Percentiles rank a stretch among this genome's conserved stretches.
phyloP scores from a whole-genome alignment of 2,113 vertebrate genomes.

The Grus americana region DNA sequence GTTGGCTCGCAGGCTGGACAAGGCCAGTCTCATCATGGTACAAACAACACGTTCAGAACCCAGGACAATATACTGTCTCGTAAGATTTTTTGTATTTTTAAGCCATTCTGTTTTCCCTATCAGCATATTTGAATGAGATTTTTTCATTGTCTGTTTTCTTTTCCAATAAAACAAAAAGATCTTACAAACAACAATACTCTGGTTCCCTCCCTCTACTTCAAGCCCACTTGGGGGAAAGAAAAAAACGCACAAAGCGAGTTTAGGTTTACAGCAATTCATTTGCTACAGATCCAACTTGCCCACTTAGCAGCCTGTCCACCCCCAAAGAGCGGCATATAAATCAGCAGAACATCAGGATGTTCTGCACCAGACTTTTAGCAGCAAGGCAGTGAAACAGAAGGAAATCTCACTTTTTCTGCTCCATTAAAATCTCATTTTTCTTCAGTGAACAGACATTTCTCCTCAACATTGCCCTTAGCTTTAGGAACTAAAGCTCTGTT shows the following conservation, averaged over 20 bases:
- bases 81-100: not conserved
- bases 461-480: not conserved
- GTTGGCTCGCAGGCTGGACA: not conserved
- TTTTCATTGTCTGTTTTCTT: not conserved
- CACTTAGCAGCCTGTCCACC: constrained; percentile 28
- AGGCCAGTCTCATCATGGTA: not conserved
- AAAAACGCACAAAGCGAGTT: not conserved
- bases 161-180: not conserved
- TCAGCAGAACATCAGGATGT: constrained; percentile 13
- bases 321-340: not conserved
- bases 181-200: not conserved
- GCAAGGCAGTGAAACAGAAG: constrained; percentile 48
- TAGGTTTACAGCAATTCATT: constrained; percentile 5
- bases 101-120: not conserved
- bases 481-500: not conserved
- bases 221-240: not conserved
- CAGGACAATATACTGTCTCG: not conserved
- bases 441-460: not conserved
- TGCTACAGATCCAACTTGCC: constrained; percentile 12
- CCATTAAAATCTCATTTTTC: constrained; percentile 12
- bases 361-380: constrained; percentile 54
- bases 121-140: not conserved
- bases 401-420: constrained; percentile 31
- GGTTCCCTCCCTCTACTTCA: not conserved
- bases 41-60: not conserved